A percentile compares a stretch with the other conserved stretches of the same genome.
These are phyloP conservation scores for Sebastes trivittatus DNA, from an alignment of 2,797 vertebrate species.

Conservation along the genomic window DNA sequence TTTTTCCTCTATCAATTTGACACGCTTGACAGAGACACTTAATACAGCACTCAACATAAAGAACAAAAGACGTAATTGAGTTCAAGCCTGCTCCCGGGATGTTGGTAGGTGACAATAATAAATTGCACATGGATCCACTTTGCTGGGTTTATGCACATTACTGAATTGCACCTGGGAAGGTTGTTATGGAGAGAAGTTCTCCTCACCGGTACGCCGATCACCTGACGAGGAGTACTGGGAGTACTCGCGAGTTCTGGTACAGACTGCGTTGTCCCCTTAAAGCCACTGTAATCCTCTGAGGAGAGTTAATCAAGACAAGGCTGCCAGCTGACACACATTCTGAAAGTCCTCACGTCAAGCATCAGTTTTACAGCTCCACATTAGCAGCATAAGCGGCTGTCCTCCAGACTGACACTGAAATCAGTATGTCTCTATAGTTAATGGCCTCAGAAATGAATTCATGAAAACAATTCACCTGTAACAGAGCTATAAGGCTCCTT, in stretches of 20 bases:
- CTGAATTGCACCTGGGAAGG: conserved; percentile 67
- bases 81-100: conserved; percentile 62
- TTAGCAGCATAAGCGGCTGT: background rate
- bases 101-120: conserved; percentile 70
- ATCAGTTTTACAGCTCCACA: background rate
- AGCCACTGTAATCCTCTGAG: conserved; percentile 22
- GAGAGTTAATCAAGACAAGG: conserved; percentile 50
- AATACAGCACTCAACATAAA: conserved; percentile 68
- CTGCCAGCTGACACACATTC: conserved; percentile 17
- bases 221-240: conserved; percentile 67
- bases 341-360: conserved; percentile 5
- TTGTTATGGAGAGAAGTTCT: conserved; percentile 57
- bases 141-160: conserved; percentile 57
- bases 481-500: background rate
- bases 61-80: conserved; percentile 66
- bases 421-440: background rate
- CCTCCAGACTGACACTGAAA: background rate
- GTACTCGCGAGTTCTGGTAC: conserved; percentile 46
- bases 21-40: conserved; percentile 63
- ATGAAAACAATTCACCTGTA: background rate
- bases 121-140: conserved; percentile 68
- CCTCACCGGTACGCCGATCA: conserved; percentile 48
- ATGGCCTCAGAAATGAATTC: background rate
- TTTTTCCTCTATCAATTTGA: conserved; percentile 51
- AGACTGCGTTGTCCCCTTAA: conserved; percentile 45